Evolutionary conservation across 2,797 vertebrate species (phyloP).

Genomic region (Neosilurus hyrtlii): DNA sequence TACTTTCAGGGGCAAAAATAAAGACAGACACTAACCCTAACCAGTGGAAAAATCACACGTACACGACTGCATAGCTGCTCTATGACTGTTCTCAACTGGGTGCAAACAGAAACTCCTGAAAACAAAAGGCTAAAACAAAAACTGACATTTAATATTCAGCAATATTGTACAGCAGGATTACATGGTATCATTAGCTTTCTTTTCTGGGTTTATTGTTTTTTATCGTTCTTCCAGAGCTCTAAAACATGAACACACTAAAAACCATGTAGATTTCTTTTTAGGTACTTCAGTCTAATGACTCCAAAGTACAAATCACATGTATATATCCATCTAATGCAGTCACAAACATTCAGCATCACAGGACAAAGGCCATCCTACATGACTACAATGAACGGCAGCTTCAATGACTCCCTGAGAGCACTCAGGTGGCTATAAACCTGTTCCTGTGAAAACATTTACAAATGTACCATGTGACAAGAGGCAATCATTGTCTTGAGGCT

Average conservation of each 20-base stretch:
- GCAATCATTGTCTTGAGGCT: slow-evolving; percentile 44
- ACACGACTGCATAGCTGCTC: no score
- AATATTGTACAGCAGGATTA: no score
- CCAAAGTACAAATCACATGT: slow-evolving; percentile 33
- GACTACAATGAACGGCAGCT: slow-evolving; percentile 19
- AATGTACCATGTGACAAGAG: slow-evolving; percentile 12
- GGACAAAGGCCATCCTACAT: slow-evolving; percentile 22
- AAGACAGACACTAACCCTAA: no score
- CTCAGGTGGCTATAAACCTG: slow-evolving; percentile 36
- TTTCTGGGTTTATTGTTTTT: neutral
- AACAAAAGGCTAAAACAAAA: neutral
- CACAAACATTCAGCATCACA: slow-evolving; percentile 5
- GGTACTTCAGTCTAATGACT: neutral
- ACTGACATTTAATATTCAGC: neutral
- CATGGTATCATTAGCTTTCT: neutral
- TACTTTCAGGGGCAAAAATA: neutral
- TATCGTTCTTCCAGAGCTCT: neutral
- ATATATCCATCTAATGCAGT: slow-evolving; percentile 20
- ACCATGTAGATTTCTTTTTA: neutral
- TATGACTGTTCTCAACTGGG: no score
- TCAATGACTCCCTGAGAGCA: slow-evolving; percentile 35
- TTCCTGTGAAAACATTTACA: slow-evolving; percentile 38
- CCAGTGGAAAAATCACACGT: no score
- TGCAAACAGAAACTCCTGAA: neutral
- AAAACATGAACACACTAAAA: neutral